Base-by-base conservation (phyloP, 2,113 vertebrate species). In the Halcyon senegalensis region DNA sequence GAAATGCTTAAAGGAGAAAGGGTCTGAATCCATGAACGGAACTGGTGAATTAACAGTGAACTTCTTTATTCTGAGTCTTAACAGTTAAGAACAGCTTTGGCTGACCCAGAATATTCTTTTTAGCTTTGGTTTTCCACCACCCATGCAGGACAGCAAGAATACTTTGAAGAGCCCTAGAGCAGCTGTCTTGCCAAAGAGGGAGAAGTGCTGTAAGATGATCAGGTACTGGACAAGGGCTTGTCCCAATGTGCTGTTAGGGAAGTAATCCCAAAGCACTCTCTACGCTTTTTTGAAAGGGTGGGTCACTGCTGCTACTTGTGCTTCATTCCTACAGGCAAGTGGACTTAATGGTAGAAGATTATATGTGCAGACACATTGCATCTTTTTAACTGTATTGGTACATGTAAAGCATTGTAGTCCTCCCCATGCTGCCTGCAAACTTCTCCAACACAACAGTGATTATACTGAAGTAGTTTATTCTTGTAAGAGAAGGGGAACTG, bases 101-200 rank as follows among this genome's bases (percentile, higher is more conserved):
- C 91, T 89, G 50, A 67, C 75, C 53, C 87, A 86, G 55, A 88
- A 73, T 89, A 85, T 84, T 94, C 95, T 81, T 37, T 56, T 76
- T n/a, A 70, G 92, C 76, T 89, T 92, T 73, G 68, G 39, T 81
- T 96, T 97, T 94, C 46, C 76, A 81, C n/a, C 81, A 74, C 76
- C 73, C 59, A 30, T 70, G 53, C 9, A 91, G 78, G 94, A 96
- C 50, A 96, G 95, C 28, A 20, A 92, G 63, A 94, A 95, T 87
- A 55, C 90, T 97, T 97, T 84, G 96, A 87, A 90, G 60, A 70
- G 77, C 79, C 69, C 48, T 73, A 20, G 75, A 95, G 93, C 97
- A 98, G 98, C 98, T 98, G 97, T 93, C 87, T 89, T 90, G 96
- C 97, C 96, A 96, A 97, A 98, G 83, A 93, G 95, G 94, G 97